Base-by-base conservation (phyloP, 2,113 vertebrate genomes). In the Coreoperca whiteheadi region DNA sequence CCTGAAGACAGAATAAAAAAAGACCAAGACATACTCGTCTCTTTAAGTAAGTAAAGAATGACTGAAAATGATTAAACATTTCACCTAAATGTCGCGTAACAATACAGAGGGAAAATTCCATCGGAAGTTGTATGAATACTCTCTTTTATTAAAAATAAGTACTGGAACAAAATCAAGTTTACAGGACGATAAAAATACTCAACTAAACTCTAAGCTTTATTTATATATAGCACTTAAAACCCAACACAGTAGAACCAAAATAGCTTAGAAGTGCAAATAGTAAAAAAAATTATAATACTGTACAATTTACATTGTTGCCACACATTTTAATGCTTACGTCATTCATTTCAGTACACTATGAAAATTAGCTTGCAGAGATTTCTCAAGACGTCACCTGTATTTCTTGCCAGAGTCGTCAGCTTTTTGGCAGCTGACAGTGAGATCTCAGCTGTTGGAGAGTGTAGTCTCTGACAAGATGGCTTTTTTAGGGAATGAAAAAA, bases 391-490 rank as follows among this genome's bases (percentile, higher is more conserved):
- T 60, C 16, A 10, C 25, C 6, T 30, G 11, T 23, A 4, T 39
- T 18, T 48, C 14, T 50, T 37, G 60, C 50, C 46, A 64, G 11
- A 59, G 39, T 56, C 56, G 30, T 72, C 25, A 82, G 61, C 7
- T 30, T 74, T 53, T 82, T 82, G 74, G 66, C 70, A 61, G 59
- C 51, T 39, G 43, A 50, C 21, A 51, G 51, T 20, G 32, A 70
- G 68, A 46, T 54, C 59, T 79, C 68, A 81, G 64, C 39, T 77
- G 67, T 30, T 41, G 16, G 4, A 56, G 28, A 15, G 2, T 69
- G 74, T 51, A 75, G 48, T 72, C 39, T 30, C 68, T 66, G 68
- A 57, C 69, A 84, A 74, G 57, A 63, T 59, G 75, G 30, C 21
- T 64, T 65, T n/a, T 23, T n/a, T 9, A 30, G 6, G 1, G 15